Evolutionary conservation across 2,797 vertebrate species (phyloP).

Genomic region (Tokudaia tokunoshimensis): DNA sequence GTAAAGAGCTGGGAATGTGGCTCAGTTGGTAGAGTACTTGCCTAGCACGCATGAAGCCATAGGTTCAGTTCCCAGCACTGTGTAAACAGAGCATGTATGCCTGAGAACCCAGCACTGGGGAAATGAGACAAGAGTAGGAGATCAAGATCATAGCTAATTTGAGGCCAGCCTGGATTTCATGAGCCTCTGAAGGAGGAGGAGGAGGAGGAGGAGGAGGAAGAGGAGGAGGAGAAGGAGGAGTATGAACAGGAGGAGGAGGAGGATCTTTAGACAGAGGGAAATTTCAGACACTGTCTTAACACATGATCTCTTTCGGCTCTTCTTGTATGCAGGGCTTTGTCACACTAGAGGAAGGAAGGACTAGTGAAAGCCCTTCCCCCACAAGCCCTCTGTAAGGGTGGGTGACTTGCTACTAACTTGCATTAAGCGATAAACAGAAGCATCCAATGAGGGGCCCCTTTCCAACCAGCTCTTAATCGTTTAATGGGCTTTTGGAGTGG

Average conservation of each 20-base stretch:
- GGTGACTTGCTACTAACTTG: not conserved
- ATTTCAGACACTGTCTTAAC: not conserved
- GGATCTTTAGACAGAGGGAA: not conserved
- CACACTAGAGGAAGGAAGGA: not conserved
- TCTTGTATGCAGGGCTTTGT: not conserved
- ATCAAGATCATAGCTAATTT: not conserved
- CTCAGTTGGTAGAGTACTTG: not conserved
- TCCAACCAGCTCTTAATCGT: not conserved
- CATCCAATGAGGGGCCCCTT: not conserved
- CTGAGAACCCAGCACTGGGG: no score
- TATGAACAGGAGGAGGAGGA: not conserved
- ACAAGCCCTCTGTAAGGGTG: not conserved
- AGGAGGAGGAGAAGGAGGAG: not conserved
- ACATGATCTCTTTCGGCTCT: not conserved
- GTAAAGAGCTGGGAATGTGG: not conserved
- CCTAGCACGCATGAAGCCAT: not conserved
- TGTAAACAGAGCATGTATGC: not conserved
- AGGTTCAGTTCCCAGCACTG: not conserved
- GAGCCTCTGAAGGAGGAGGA: not conserved
- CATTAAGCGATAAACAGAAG: not conserved
- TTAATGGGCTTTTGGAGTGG: not conserved
- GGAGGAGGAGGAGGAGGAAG: accelerated
- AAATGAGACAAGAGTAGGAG: not conserved
- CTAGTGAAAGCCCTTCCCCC: not conserved
- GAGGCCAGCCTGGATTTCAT: not conserved